Base-by-base conservation (phyloP, 2,113 vertebrate species). In the Hyaena hyaena region DNA sequence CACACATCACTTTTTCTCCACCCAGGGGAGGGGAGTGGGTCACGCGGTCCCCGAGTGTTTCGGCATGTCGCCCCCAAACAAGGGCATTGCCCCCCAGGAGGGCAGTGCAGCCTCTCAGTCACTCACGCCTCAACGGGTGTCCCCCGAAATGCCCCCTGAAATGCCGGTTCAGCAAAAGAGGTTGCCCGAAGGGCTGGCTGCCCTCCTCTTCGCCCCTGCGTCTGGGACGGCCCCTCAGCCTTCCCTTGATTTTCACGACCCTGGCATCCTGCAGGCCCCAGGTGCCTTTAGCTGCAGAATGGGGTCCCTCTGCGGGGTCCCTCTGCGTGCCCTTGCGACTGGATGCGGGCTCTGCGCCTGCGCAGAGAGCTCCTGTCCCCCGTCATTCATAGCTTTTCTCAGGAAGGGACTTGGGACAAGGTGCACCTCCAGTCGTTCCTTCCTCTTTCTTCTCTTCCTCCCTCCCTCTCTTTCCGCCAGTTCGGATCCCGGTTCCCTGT, bases 361-460 rank as follows among this genome's bases (percentile, higher is more conserved):
- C 0, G 0, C 76, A 11, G 8, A 10, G 24, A 39, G 24, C 10
- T 10, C 68, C 10, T 12, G 16, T 23, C 19, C 10, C 14, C 28
- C 1, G 23, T 1, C 0, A n/a, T 5, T 19, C n/a, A 21, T 0
- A 4, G 9, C 7, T 7, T 5, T 33, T 53, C 74, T 71, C 4
- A 1, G n/a, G 35, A 53, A 73, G 84, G 33, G 1, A 0, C 69
- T 21, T 23, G 4, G 48, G 73, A 28, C 39, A 45, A 45, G 39
- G 2, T 14, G 19, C 10, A 5, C 2, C 10, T 21, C 24, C 1
- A 0, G 33, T 1, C 12, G 8, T 17, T 3, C n/a, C 17, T 10
- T 28, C 2, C 26, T 35, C 2, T 15, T 19, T 1, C 19, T 10
- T 26, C 4, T 24, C 4, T 33, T 7, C 23, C 23, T 48, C 5